A percentile compares a stretch with the other conserved stretches of the same genome.
Evolutionary conservation across 1,140 invertebrate genomes (phyloP).

Genomic region (Ectropis grisescens): DNA sequence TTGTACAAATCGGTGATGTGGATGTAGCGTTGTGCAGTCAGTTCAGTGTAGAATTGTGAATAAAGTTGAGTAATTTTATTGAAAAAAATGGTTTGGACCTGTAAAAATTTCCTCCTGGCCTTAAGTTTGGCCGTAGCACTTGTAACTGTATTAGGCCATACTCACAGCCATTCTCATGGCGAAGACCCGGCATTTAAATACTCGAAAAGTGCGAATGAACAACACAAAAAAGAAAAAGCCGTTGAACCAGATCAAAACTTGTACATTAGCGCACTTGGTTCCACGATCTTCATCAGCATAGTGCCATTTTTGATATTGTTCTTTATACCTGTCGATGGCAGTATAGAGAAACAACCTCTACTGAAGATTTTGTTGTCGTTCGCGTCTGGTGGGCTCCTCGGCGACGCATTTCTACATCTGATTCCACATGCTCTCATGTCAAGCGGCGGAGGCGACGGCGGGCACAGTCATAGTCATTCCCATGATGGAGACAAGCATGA

Average conservation of each 20-base stretch:
- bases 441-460: conserved; percentile 55
- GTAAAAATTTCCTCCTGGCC: conserved; percentile 15
- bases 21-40: too few species aligned
- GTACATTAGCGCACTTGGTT: conserved; percentile 87
- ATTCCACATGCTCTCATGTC: conserved; percentile 92
- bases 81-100: conserved; percentile 14
- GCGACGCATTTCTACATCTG: conserved; percentile 96
- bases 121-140: too few species aligned
- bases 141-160: conserved; percentile 21
- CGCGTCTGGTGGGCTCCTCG: conserved; percentile 94
- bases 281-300: conserved; percentile 93
- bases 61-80: too few species aligned
- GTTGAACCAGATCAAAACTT: conserved; percentile 66
- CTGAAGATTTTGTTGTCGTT: conserved; percentile 93
- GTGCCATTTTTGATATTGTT: conserved; percentile 95
- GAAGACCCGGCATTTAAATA: conserved; percentile 80
- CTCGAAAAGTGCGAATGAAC: conserved; percentile 78
- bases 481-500: conserved; percentile 62
- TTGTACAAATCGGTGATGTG: too few species aligned
- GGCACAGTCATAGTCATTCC: conserved; percentile 74
- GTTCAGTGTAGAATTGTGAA: too few species aligned
- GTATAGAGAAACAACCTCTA: conserved; percentile 84
- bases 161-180: conserved; percentile 43
- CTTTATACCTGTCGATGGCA: conserved; percentile 93
- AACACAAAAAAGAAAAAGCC: conserved; percentile 38